Evolutionary conservation across 1,140 invertebrate genomes (phyloP).

Genomic region (Drosophila lacertosa): DNA sequence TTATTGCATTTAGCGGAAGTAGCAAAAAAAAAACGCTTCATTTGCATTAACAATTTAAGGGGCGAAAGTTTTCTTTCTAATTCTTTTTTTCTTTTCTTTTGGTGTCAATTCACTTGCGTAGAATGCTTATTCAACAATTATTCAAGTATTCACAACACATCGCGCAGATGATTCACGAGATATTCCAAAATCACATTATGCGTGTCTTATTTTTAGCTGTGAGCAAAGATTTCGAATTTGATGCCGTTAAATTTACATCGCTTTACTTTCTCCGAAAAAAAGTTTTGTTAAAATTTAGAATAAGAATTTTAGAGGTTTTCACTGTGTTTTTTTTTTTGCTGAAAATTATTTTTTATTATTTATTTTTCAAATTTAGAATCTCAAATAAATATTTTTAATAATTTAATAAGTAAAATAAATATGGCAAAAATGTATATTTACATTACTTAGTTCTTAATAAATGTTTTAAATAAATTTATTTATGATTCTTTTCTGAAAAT

Average conservation of each 20-base stretch:
- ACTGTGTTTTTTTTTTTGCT: no score
- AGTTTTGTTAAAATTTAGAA: no score
- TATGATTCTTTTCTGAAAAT: no score
- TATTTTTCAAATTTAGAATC: no score
- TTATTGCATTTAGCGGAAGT: no score
- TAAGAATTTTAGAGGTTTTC: no score
- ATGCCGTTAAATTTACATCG: constrained; percentile 12
- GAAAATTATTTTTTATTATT: no score
- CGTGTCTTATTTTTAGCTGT: constrained; percentile 33
- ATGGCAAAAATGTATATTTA: no score
- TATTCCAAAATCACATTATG: constrained; percentile 47
- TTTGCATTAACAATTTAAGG: constrained; percentile 44
- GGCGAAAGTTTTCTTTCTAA: constrained; percentile 30
- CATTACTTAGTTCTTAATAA: no score
- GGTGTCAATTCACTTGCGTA: constrained; percentile 36
- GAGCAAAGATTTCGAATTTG: constrained; percentile 12
- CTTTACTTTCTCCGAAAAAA: constrained; percentile 2
- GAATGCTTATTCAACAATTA: constrained; percentile 12
- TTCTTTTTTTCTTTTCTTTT: constrained; percentile 7
- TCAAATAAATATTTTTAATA: no score
- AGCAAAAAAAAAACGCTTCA: constrained; percentile 33
- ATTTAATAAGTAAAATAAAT: no score
- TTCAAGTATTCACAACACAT: constrained; percentile 31
- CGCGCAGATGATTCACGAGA: constrained; percentile 60
- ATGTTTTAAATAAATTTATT: no score